Evolutionary conservation across 2,113 vertebrate species (phyloP), one percentile per base, ranked within the genome.

Genomic region (Pao palembangensis): DNA sequence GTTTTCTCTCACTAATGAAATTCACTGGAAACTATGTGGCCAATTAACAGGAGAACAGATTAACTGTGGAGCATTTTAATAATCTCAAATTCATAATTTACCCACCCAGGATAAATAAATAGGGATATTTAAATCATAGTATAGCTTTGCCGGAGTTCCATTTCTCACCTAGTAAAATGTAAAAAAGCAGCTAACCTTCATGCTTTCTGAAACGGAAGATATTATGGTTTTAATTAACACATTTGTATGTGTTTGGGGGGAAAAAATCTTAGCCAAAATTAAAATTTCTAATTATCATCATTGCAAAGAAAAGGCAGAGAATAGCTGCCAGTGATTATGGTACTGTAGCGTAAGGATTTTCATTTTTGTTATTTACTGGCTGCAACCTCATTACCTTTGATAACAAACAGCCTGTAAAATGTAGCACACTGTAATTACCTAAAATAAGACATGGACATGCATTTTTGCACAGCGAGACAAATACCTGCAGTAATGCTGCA

Each of bases 31-130:
- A 88, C 71, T 78, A 69, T 76, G 71, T 78, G 72, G 78, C 79
- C 76, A 87, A 84, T 85, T 82, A 87, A 84, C 70, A 80, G 74
- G 72, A 84, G 73, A 80, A 76, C 58, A 87, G 73, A 80, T 82
- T 80, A 87, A 74, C 59, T 61, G 76, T 23, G 4, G 68, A 64
- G 66, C 60, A 34, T 88, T 88, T 85, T 72, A 84, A 77, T 86
- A 76, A 84, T 59, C 64, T 67, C 66, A 76, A 79, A 67, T 68
- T 55, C 64, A 59, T 25, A 67, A 51, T n/a, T 31, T 17, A 17
- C 23, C 51, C 75, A 83, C 75, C 25, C 6, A 47, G 63, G 73
- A 58, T 77, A 82, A 82, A 87, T 75, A 75, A 76, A 55, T 65
- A 60, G 55, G 60, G 62, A 55, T 69, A 52, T 38, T 69, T 64